phyloP scores from a whole-genome alignment of 2,888 invertebrate species.

The Ectemnius lituratus region DNA sequence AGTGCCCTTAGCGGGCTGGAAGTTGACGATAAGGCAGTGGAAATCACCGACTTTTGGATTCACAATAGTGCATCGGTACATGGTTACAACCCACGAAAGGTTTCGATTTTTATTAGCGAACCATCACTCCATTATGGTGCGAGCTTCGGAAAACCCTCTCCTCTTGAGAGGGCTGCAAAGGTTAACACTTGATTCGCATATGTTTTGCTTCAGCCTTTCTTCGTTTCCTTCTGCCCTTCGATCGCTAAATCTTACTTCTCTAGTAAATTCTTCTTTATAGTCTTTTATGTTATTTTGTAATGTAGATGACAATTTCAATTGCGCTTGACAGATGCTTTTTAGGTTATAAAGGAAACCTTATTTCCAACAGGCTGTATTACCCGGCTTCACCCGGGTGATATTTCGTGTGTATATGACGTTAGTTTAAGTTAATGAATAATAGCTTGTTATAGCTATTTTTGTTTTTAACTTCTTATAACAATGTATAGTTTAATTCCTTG shows the following conservation, averaged over 20 bases:
- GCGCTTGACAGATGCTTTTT: too few species aligned
- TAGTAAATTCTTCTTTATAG: not conserved
- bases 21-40: constrained; percentile 87
- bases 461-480: too few species aligned
- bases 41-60: constrained; percentile 89
- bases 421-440: too few species aligned
- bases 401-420: too few species aligned
- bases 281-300: not conserved
- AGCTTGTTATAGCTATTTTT: too few species aligned
- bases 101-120: constrained; percentile 89
- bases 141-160: constrained; percentile 79
- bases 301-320: too few species aligned
- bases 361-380: too few species aligned
- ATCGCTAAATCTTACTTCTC: too few species aligned
- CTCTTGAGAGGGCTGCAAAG: constrained; percentile 88
- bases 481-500: too few species aligned
- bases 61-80: constrained; percentile 83
- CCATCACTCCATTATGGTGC: constrained; percentile 79
- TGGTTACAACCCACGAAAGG: constrained; percentile 81
- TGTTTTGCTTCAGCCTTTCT: not conserved
- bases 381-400: too few species aligned
- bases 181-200: constrained; percentile 75
- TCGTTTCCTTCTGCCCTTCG: not conserved
- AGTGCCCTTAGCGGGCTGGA: constrained; percentile 85
- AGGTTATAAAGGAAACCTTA: too few species aligned